phyloP scores from a whole-genome alignment of 92 coral and sea anemone genomes.

The Siderastrea radians region DNA sequence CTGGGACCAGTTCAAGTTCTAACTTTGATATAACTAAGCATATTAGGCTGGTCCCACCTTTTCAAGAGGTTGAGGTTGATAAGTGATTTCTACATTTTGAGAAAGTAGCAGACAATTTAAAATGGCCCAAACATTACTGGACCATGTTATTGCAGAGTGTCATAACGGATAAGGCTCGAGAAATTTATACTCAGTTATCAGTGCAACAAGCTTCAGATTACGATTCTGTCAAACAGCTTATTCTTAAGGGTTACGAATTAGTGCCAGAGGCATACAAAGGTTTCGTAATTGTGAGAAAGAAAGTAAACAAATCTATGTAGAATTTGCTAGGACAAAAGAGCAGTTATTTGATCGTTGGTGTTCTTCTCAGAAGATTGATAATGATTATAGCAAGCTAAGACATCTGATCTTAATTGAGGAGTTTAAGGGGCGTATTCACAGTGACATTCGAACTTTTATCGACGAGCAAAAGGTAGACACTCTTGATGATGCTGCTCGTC shows the following conservation, averaged over 20 bases:
- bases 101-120: slow-evolving; percentile 41
- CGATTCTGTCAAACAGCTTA: slow-evolving; percentile 57
- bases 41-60: slow-evolving; percentile 63
- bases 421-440: slow-evolving; percentile 4
- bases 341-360: slow-evolving; percentile 81
- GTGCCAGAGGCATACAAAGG: slow-evolving; percentile 73
- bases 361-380: slow-evolving; percentile 34
- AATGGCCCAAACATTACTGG: slow-evolving; percentile 52
- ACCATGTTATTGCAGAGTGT: slow-evolving; percentile 37
- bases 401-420: slow-evolving; percentile 60
- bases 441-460: slow-evolving; percentile 31
- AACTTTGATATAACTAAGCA: slow-evolving; percentile 48
- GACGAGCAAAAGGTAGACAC: slow-evolving; percentile 64
- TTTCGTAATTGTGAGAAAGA: slow-evolving; percentile 43
- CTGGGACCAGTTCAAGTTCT: background rate
- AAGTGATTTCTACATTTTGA: slow-evolving; percentile 60
- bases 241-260: slow-evolving; percentile 60
- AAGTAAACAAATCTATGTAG: slow-evolving; percentile 47
- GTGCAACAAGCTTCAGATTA: slow-evolving; percentile 54
- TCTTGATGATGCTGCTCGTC: slow-evolving; percentile 58
- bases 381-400: slow-evolving; percentile 41
- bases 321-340: slow-evolving; percentile 58
- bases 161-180: slow-evolving; percentile 55
- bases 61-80: slow-evolving; percentile 59
- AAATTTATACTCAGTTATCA: slow-evolving; percentile 59